Evolutionary conservation across 2,888 invertebrate species (phyloP).

Genomic region (Nephrotoma guestfalica): DNA sequence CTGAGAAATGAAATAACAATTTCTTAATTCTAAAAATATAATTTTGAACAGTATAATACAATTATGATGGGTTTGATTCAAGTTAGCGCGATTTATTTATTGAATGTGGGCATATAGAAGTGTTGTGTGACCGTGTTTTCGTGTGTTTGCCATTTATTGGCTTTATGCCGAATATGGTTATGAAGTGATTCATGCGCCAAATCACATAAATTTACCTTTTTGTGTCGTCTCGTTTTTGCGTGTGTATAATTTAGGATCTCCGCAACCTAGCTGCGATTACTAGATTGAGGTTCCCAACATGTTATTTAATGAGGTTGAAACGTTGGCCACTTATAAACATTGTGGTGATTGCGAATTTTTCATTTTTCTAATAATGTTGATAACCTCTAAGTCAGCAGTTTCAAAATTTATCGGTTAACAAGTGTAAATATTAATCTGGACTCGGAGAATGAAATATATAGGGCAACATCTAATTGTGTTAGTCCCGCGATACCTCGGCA

Average conservation of each 20-base stretch:
- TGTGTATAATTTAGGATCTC: too few relatives aligned
- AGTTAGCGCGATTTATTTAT: background rate
- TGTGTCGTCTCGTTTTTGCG: too few relatives aligned
- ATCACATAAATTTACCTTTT: too few relatives aligned
- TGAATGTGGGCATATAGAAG: background rate
- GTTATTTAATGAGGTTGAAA: background rate
- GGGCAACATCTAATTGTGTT: background rate
- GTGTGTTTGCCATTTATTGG: background rate
- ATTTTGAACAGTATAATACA: background rate
- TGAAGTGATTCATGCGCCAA: background rate
- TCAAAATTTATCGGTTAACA: background rate
- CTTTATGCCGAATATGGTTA: background rate
- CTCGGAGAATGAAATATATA: background rate
- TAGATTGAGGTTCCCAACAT: too few relatives aligned
- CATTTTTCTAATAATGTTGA: background rate
- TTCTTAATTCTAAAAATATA: background rate
- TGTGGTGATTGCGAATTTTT: background rate
- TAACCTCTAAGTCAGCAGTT: background rate
- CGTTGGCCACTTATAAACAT: background rate
- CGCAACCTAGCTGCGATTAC: too few relatives aligned
- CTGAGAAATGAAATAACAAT: background rate
- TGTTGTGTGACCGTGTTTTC: background rate
- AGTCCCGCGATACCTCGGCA: too few relatives aligned
- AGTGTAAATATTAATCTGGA: background rate
- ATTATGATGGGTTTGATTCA: background rate